phyloP scores from a whole-genome alignment of 2,113 vertebrate genomes.

The Psilopsiagon aymara region DNA sequence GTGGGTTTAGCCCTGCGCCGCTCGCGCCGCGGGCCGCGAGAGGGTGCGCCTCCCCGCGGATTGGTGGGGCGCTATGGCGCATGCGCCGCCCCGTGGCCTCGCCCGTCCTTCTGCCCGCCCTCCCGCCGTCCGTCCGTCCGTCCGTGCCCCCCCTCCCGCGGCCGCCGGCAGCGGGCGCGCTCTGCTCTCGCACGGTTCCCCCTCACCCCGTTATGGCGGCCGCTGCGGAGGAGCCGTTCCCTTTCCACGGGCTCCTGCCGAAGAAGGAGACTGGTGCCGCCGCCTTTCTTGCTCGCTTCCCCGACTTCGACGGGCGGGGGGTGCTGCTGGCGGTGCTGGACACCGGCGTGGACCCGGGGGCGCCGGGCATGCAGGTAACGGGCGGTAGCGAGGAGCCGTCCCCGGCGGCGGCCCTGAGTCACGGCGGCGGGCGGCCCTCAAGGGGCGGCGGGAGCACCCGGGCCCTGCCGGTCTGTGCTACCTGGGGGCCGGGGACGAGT shows the following conservation, averaged over 20 bases:
- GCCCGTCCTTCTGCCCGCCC: neutral
- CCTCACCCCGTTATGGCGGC: conserved; percentile 81
- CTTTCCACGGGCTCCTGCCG: conserved; percentile 92
- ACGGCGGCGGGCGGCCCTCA: neutral
- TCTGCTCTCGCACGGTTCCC: neutral
- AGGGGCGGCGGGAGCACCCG: too few species aligned
- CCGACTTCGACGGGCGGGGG: conserved; percentile 92
- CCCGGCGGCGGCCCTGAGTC: neutral
- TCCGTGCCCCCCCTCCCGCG: neutral
- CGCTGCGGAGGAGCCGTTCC: conserved; percentile 89
- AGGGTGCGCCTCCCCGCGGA: neutral
- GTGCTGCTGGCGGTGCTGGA: conserved; percentile 92
- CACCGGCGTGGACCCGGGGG: conserved; percentile 95
- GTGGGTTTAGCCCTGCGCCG: too few species aligned
- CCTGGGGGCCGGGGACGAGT: too few species aligned
- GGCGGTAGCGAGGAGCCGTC: neutral
- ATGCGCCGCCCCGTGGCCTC: neutral
- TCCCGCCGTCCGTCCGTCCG: neutral
- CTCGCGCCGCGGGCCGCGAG: too few species aligned
- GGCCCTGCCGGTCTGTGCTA: neutral
- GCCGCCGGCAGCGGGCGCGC: neutral
- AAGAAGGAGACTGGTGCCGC: conserved; percentile 96
- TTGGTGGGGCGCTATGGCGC: neutral
- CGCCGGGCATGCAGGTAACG: conserved; percentile 95
- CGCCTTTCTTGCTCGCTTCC: conserved; percentile 89